These are phyloP conservation scores for Noctua janthe DNA, from an alignment of 2,888 invertebrate genomes.

Conservation along the genomic window DNA sequence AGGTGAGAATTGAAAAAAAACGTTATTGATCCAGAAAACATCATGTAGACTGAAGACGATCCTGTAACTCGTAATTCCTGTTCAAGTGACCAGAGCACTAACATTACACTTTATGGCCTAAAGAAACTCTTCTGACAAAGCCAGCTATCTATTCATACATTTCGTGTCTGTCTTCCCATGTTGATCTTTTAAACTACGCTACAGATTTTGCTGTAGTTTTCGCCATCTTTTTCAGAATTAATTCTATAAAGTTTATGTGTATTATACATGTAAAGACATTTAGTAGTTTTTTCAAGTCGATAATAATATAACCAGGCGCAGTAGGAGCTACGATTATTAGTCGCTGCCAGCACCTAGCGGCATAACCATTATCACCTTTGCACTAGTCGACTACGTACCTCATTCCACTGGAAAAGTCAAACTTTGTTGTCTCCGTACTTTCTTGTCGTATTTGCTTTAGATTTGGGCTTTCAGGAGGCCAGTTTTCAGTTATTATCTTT, in stretches of 20 bases:
- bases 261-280: too few relatives aligned
- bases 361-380: too few relatives aligned
- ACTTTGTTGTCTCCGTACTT: not conserved
- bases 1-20: constrained; percentile 57
- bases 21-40: not conserved
- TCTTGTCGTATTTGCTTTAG: too few relatives aligned
- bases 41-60: not conserved
- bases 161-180: not conserved
- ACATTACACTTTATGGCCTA: not conserved
- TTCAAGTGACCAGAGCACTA: not conserved
- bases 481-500: not conserved
- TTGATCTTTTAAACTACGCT: not conserved
- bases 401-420: not conserved
- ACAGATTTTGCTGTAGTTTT: not conserved
- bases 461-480: too few relatives aligned
- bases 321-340: not conserved
- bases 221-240: not conserved
- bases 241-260: too few relatives aligned
- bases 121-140: not conserved
- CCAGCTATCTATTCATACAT: not conserved
- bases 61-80: not conserved
- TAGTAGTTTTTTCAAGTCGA: not conserved
- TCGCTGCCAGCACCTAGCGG: too few relatives aligned
- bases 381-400: too few relatives aligned
- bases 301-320: not conserved